Conservation (phyloP, 2,888 invertebrate species). For the Ichneumon xanthorius region DNA sequence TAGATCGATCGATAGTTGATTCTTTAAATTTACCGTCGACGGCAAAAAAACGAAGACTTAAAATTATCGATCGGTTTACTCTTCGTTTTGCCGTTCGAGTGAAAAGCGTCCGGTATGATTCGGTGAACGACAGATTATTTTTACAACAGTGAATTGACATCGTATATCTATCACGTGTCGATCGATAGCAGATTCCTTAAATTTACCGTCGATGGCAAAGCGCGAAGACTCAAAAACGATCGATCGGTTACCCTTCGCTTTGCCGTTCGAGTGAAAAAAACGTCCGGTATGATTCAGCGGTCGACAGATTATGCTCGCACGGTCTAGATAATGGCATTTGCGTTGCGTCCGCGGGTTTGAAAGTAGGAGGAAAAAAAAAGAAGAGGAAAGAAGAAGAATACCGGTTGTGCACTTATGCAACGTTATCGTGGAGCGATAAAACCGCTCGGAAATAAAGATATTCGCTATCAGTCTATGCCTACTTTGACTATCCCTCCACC, state of each 20-base stretch:
- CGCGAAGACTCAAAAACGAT: neutral
- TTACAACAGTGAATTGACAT: no score
- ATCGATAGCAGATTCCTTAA: neutral
- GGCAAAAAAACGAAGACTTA: neutral
- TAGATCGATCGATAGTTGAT: neutral
- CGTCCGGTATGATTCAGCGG: constrained; percentile 37
- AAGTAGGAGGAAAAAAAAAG: constrained; percentile 24
- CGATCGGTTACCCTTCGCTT: neutral
- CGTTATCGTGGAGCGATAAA: constrained; percentile 59
- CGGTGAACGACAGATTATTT: neutral
- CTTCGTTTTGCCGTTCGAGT: neutral
- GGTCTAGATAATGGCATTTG: constrained; percentile 49
- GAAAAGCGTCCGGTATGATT: constrained; percentile 23
- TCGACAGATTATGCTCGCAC: constrained; percentile 18
- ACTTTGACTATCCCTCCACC: constrained; percentile 64
- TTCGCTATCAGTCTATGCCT: constrained; percentile 76
- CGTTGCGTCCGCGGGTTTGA: constrained; percentile 14
- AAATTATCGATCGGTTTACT: neutral
- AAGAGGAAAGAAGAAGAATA: constrained; percentile 35
- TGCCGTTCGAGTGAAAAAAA: neutral
- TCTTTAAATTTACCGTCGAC: neutral
- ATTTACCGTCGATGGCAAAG: neutral
- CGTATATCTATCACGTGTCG: no score
- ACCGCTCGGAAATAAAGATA: constrained; percentile 71
- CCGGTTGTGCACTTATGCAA: constrained; percentile 66